phyloP scores from a whole-genome alignment of 1,140 invertebrate species.

The Drosophila setifemur region DNA sequence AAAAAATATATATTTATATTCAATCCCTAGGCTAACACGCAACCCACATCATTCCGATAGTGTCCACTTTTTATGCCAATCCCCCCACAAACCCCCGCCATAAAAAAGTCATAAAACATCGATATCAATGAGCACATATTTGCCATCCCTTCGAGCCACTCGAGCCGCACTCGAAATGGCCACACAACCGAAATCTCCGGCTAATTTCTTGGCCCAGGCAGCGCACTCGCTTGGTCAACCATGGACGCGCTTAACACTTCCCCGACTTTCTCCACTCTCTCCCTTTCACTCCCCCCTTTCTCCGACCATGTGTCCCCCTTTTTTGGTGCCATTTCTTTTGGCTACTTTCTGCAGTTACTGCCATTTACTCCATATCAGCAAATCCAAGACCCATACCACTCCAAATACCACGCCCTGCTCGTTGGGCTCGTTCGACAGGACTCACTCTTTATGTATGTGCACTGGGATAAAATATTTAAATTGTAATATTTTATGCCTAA shows the following conservation, averaged over 20 bases:
- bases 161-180: not conserved
- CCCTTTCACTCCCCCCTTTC: not conserved
- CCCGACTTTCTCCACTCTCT: not conserved
- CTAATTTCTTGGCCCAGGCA: constrained; percentile 41
- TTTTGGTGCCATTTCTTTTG: constrained; percentile 36
- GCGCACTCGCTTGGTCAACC: constrained; percentile 40
- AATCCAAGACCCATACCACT: constrained; percentile 29
- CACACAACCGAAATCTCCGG: constrained; percentile 27
- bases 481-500: not conserved
- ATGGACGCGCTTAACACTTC: constrained; percentile 33
- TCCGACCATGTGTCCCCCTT: not conserved
- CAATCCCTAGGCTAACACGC: constrained; percentile 14
- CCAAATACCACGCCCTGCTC: constrained; percentile 30
- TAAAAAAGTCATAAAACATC: constrained; percentile 45
- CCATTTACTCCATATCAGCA: constrained; percentile 53
- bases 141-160: constrained; percentile 22
- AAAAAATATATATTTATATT: constrained; percentile 29
- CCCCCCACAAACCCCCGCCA: constrained; percentile 2
- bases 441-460: constrained; percentile 26
- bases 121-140: constrained; percentile 49
- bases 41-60: constrained; percentile 32
- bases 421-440: constrained; percentile 40
- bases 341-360: constrained; percentile 50
- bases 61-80: constrained; percentile 39
- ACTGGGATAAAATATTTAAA: not conserved